phyloP scores from a whole-genome alignment of 2,888 invertebrate genomes.

The Drosophila monieri region DNA sequence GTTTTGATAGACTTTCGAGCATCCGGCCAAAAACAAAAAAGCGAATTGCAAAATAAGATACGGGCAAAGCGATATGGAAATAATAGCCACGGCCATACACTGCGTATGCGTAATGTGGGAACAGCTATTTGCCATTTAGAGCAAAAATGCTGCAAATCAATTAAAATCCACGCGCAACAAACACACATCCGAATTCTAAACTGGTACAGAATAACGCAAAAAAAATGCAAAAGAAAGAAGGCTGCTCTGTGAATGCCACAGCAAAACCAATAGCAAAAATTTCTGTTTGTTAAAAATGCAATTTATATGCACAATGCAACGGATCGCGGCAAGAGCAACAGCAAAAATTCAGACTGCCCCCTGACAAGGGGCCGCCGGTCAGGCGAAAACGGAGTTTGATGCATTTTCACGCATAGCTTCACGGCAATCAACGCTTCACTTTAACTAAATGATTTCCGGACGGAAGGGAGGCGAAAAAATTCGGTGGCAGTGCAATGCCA shows the following conservation, averaged over 20 bases:
- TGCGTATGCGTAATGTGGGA: constrained; percentile 53
- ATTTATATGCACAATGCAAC: constrained; percentile 71
- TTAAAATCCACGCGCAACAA: constrained; percentile 57
- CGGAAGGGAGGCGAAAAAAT: neutral
- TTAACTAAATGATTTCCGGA: constrained; percentile 53
- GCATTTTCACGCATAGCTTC: constrained; percentile 70
- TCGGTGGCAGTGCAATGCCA: constrained; percentile 16
- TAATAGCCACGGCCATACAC: constrained; percentile 30
- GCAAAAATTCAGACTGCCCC: constrained; percentile 15
- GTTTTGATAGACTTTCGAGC: constrained; percentile 76
- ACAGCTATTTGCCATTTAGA: constrained; percentile 50
- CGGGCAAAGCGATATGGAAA: constrained; percentile 14
- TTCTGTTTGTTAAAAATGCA: constrained; percentile 71
- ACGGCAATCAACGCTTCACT: constrained; percentile 75
- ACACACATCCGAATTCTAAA: constrained; percentile 17
- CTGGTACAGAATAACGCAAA: constrained; percentile 13
- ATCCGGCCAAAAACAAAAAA: constrained; percentile 35
- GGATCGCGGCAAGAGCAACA: constrained; percentile 50
- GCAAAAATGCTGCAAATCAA: constrained; percentile 55
- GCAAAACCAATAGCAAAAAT: constrained; percentile 47
- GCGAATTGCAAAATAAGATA: constrained; percentile 8
- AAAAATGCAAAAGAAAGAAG: constrained; percentile 1
- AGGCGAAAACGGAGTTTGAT: constrained; percentile 53
- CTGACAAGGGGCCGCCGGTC: constrained; percentile 37
- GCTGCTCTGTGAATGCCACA: constrained; percentile 15